Evolutionary conservation across 23 tunicate genomes (phyloP), one percentile per base, ranked within the genome.

Genomic region (Trididemnum clinides): DNA sequence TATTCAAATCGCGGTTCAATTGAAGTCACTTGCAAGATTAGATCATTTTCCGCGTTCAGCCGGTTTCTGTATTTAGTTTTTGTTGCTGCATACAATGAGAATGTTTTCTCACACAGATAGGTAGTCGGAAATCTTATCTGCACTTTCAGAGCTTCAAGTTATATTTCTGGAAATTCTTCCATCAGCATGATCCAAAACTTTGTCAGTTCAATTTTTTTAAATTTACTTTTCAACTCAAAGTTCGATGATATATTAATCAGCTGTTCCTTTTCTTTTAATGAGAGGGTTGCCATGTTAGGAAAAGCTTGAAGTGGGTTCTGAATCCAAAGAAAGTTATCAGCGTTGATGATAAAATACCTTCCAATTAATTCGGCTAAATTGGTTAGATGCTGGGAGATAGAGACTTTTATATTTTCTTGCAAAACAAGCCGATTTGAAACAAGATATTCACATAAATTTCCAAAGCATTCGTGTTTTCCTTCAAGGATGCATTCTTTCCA

Each of bases 381-480:
- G 37, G 75, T 66, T 66, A 66, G 75, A 66, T 66, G 75, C 75
- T 66, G 37, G 75, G 75, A 66, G 75, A 66, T 66, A 31, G 75
- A 66, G 37, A 66, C 75, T 66, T 66, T 66, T 28, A 66, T n/a
- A 66, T 66, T 66, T 66, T 66, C 75, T 66, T 28, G 75, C 75
- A 66, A 66, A 66, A 66, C 75, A 66, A 66, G 75, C 75, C 31
- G 37, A 31, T 66, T 28, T 66, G 75, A 66, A 66, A 66, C 37
- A 66, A 66, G 75, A 66, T 66, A 66, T 66, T 66, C 75, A 66
- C 75, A 66, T 31, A 66, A 66, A 66, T 66, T 66, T 66, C 75
- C 75, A 66, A 66, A 66, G 75, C 75, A 66, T 66, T 66, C 75
- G 75, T 66, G 75, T 66, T 66, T 66, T 66, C 75, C 75, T 66